These are phyloP conservation scores for Nomada ruficornis DNA, from an alignment of 2,888 invertebrate genomes.

Conservation along the genomic window DNA sequence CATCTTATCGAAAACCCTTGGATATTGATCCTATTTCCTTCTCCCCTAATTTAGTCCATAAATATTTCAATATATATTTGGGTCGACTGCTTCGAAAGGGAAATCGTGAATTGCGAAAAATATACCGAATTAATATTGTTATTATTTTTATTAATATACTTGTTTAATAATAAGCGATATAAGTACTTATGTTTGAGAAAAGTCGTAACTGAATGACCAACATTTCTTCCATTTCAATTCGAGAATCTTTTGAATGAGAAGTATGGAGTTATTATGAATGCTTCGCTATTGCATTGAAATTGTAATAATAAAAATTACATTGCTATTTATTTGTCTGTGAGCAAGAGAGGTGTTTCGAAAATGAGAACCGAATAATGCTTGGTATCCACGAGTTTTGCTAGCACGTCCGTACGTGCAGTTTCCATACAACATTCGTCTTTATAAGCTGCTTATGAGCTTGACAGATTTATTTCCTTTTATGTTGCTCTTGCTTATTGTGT, in stretches of 20 bases:
- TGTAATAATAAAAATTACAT: not conserved
- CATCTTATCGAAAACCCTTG: conserved; percentile 1
- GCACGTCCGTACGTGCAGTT: not conserved
- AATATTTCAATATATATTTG: not conserved
- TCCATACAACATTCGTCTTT: not conserved
- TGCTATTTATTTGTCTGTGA: not conserved
- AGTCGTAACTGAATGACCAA: no score
- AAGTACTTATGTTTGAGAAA: no score
- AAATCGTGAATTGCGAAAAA: not conserved
- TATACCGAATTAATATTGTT: no score
- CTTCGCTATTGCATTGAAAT: no score
- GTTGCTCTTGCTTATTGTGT: not conserved
- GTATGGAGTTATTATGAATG: no score
- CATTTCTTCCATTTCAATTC: no score
- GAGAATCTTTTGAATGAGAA: no score
- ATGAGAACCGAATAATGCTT: not conserved
- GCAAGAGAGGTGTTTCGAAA: not conserved
- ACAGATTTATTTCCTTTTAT: not conserved
- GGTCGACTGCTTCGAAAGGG: not conserved
- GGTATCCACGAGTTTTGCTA: not conserved
- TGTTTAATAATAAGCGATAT: no score
- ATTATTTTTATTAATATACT: no score
- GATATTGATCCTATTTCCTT: not conserved
- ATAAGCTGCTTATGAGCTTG: not conserved
- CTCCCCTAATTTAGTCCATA: not conserved